Evolutionary conservation across 2,797 vertebrate species (phyloP).

Genomic region (Natrix natrix): DNA sequence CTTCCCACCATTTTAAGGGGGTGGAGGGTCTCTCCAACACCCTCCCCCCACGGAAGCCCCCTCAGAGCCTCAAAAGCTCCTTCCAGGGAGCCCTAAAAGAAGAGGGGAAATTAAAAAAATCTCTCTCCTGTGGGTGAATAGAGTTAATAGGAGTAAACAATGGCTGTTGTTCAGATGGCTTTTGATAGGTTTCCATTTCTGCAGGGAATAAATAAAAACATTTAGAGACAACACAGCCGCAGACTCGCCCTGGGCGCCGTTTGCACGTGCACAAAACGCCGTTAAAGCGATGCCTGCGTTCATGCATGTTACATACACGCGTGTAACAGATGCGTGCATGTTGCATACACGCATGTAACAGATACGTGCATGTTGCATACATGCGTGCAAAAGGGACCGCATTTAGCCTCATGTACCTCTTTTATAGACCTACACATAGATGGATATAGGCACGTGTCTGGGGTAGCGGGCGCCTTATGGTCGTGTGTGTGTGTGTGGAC

Average conservation of each 20-base stretch:
- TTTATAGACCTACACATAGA: neutral
- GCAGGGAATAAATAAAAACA: neutral
- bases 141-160: neutral
- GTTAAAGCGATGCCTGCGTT: neutral
- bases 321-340: too few species aligned
- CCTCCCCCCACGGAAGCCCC: neutral
- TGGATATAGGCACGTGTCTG: too few species aligned
- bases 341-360: neutral
- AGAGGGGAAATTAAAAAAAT: neutral
- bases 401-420: neutral
- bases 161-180: neutral
- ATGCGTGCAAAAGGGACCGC: neutral
- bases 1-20: neutral
- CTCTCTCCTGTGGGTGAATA: neutral
- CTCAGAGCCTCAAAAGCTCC: neutral
- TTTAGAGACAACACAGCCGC: neutral
- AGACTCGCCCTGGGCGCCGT: neutral
- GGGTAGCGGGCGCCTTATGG: neutral
- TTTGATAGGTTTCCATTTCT: neutral
- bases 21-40: neutral
- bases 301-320: too few species aligned
- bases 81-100: neutral
- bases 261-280: neutral
- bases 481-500: neutral
- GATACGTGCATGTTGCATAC: neutral